Conservation (phyloP, 1,140 invertebrate species). For the Drosophila lacertosa region DNA sequence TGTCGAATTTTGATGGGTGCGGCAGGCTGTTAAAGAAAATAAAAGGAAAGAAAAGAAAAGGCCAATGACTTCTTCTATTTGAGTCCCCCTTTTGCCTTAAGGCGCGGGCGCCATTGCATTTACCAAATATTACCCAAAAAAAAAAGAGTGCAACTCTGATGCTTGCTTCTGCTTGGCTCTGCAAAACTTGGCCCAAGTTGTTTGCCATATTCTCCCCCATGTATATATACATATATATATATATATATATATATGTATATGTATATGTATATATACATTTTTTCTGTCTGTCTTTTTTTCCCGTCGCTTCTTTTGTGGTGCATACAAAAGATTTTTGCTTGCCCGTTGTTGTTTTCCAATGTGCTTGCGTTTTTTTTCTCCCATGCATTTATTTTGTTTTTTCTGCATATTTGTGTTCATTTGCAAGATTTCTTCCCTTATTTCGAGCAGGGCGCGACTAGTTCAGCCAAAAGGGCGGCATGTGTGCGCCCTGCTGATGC, state of each 20-base stretch:
- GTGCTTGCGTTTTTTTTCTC: slow-evolving; percentile 18
- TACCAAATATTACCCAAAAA: slow-evolving; percentile 45
- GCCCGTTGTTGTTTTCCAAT: slow-evolving; percentile 63
- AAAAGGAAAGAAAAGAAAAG: slow-evolving; percentile 36
- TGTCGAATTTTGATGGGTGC: slow-evolving; percentile 22
- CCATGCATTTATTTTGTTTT: slow-evolving; percentile 32
- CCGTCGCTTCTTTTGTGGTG: slow-evolving; percentile 69
- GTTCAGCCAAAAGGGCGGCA: slow-evolving; percentile 39
- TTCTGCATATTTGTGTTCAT: slow-evolving; percentile 73
- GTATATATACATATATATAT: slow-evolving; percentile 16
- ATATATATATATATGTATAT: slow-evolving; percentile 1
- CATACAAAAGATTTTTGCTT: slow-evolving; percentile 75
- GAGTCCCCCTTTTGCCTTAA: background rate
- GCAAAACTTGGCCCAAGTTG: slow-evolving; percentile 61
- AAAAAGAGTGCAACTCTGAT: slow-evolving; percentile 19
- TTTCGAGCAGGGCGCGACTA: slow-evolving; percentile 42
- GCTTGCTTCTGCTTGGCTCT: slow-evolving; percentile 41
- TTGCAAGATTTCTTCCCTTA: slow-evolving; percentile 80
- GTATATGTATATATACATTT: slow-evolving; percentile 6
- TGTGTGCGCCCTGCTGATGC: slow-evolving; percentile 26
- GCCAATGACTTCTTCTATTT: slow-evolving; percentile 63
- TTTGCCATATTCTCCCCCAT: slow-evolving; percentile 46
- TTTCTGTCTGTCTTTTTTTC: slow-evolving; percentile 40
- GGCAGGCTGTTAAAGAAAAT: background rate
- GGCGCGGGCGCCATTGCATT: slow-evolving; percentile 32